Conservation (phyloP, 1,140 invertebrate species). For the Arctopsyche grandis region DNA sequence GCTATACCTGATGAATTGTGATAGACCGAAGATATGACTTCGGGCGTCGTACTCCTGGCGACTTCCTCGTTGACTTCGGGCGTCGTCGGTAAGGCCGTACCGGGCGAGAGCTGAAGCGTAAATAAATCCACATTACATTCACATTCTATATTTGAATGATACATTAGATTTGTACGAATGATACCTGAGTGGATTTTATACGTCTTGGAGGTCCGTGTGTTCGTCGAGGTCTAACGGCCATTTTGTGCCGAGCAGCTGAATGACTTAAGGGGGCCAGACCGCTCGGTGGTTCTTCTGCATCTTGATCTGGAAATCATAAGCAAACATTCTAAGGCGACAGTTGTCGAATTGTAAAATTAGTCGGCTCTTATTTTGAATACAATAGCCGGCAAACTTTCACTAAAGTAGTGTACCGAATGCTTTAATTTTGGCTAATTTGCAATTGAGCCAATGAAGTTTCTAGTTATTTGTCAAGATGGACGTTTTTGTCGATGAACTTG, state of each 20-base stretch:
- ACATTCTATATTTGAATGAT: constrained; percentile 4
- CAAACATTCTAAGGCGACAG: background rate
- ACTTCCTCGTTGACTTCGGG: constrained; percentile 80
- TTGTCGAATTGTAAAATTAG: background rate
- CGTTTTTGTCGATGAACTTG: too few relatives aligned
- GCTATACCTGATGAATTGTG: constrained; percentile 49
- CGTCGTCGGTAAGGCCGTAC: constrained; percentile 71
- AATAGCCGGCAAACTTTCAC: constrained; percentile 7
- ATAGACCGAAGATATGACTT: constrained; percentile 57
- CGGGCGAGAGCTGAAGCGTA: constrained; percentile 59
- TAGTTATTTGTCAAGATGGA: background rate
- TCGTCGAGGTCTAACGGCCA: constrained; percentile 78
- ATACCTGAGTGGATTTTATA: constrained; percentile 65
- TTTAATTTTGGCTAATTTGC: background rate
- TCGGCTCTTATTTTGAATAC: background rate
- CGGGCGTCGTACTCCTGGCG: constrained; percentile 69
- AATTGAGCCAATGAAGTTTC: background rate
- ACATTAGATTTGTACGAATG: constrained; percentile 2
- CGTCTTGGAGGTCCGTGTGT: constrained; percentile 76
- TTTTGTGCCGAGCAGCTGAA: constrained; percentile 81
- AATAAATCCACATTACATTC: constrained; percentile 32
- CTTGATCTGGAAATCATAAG: constrained; percentile 54
- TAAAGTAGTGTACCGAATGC: background rate
- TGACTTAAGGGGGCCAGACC: constrained; percentile 75
- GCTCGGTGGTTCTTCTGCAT: constrained; percentile 62